Evolutionary conservation across 2,888 invertebrate species (phyloP), one percentile per base, ranked within the genome.

Genomic region (Crocallis elinguaria): DNA sequence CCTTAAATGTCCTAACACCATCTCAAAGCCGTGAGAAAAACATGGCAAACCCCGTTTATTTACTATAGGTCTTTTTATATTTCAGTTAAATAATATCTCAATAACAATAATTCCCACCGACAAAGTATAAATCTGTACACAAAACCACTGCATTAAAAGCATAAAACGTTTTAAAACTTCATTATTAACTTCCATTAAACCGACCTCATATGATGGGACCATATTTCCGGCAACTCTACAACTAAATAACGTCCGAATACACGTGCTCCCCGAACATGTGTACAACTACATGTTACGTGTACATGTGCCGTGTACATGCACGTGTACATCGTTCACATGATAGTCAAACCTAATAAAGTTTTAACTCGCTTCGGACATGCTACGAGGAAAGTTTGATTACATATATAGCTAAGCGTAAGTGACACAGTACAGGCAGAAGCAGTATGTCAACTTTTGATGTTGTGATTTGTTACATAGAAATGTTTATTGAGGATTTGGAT

Each of bases 321-420:
- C 16, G 8, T 25, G 21, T 25, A 30, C 56, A 53, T 41, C 49
- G 19, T 27, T 33, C 48, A 54, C 27, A 36, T 49, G 51, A 32
- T 52, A 54, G 54, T 57, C 57, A 60, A 57, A 55, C 57, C 49
- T 45, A 60, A 59, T 62, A 60, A 60, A 62, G 59, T 60, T 55
- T 60, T 51, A 62, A 55, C 62, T 60, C 41, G 23, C 38, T 23
- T 57, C 58, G 46, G 49, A 49, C 42, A 37, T 33, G 54, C 54
- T 58, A 57, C 49, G 53, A 60, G 50, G 43, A 55, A 64, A 62
- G 60, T 64, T 62, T 51, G 60, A 62, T 62, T 64, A 51, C 62
- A 46, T 57, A 46, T 57, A 43, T 54, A 49, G 27, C 38, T 38
- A 32, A 14, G 25, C 19, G 19, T 39, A 30, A 11, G 16, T 11